A percentile compares a stretch with the other conserved stretches of the same genome.
These are phyloP conservation scores for Oreortyx pictus DNA, from an alignment of 2,797 vertebrate genomes.

Conservation along the genomic window DNA sequence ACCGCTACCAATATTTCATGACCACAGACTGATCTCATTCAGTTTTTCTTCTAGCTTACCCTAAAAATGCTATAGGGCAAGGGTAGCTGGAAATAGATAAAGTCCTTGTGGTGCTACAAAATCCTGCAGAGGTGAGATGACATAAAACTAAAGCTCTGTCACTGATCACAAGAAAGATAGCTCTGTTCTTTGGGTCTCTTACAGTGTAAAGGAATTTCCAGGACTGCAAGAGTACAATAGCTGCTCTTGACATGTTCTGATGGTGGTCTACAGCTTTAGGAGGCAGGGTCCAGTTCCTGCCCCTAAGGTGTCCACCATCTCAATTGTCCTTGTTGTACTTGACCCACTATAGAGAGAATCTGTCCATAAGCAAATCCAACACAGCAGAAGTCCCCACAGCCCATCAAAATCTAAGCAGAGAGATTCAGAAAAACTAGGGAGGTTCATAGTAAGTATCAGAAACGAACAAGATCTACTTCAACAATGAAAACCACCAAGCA, in stretches of 20 bases:
- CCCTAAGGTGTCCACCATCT: neutral
- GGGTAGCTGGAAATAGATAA: neutral
- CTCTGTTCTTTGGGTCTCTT: neutral
- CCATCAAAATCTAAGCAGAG: constrained; percentile 8
- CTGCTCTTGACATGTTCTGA: neutral
- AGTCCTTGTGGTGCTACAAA: neutral
- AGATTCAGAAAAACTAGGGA: neutral
- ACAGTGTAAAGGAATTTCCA: neutral
- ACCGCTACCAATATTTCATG: neutral
- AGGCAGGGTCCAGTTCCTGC: neutral
- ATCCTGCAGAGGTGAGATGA: neutral
- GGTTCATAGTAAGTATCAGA: neutral
- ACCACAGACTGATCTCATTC: neutral
- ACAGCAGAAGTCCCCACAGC: neutral
- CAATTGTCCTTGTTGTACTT: neutral
- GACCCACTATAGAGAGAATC: neutral
- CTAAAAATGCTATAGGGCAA: neutral
- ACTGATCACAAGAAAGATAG: fast-evolving
- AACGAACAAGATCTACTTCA: neutral
- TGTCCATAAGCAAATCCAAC: neutral
- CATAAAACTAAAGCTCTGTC: neutral
- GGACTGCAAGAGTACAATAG: neutral
- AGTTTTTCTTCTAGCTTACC: neutral
- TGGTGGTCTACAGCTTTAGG: neutral
- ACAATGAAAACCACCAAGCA: neutral